Base-by-base conservation (phyloP, 2,797 vertebrate species). In the Ptychadena robeensis region DNA sequence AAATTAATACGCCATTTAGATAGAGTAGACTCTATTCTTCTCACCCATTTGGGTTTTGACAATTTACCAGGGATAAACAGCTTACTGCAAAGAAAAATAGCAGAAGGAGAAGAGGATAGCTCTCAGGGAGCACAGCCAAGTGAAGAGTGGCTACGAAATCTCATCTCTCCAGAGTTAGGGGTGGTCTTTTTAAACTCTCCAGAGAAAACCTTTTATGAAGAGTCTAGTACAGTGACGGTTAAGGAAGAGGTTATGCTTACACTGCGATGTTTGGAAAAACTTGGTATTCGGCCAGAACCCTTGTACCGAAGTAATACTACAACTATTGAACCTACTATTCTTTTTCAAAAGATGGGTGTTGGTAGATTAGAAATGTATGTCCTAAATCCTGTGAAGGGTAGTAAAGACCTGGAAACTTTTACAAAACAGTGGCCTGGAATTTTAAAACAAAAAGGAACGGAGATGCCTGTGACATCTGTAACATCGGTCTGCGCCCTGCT, bases 341-440 rank as follows among this genome's bases (percentile, higher is more conserved):
- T 99, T 67, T 98, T 98, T 80, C 95, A 97, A 69, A 99, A 99
- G 91, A 96, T 99, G 96, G 98, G 98, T 0, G 97, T 99, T 0
- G 98, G 98, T 3, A 91, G 96, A 0, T 80, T 99, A 85, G 98
- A 98, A 87, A 90, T 99, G 91, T 97, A 97, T 0, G 89, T 96
- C 0, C 90, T 99, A n/a, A 96, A 98, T 85, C 98, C 98, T 0
- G 91, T 95, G 5, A 91, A 88, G 9, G 94, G 94, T 79, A 96
- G 90, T 85, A 94, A 92, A 89, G 94, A 95, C 72, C 88, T 96
- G 1, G 94, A 97, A 2, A 87, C 87, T 31, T 89, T 97, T 0
- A 91, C 92, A 91, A 93, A 95, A 86, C 89, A 87, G 0, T 96
- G 95, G 96, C 85, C 93, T 0, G 87, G 91, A 2, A 83, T 75